Base-by-base conservation (phyloP, 2,888 invertebrate genomes). In the Chirona hameri region DNA sequence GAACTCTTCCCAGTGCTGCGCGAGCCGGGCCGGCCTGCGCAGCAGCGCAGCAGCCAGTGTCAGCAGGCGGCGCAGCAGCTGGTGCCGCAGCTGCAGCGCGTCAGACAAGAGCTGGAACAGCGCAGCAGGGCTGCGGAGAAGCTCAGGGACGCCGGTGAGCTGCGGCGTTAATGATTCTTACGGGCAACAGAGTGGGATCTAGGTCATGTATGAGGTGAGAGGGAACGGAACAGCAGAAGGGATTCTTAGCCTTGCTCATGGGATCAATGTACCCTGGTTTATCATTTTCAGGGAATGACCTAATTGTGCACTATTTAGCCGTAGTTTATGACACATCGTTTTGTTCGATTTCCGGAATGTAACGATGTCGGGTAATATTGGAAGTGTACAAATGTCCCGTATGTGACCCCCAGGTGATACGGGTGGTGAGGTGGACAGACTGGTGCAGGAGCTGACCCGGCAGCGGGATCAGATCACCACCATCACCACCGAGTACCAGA, bases 401-500 rank as follows among this genome's bases (percentile, higher is more conserved):
- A 48, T 48, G 48, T 48, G n/a, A n/a, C 21, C 21, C 15, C 31
- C 39, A 21, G 76, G 21, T 7, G 76, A 76, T 21, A 76, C 39
- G 21, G 21, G 7, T 4, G 76, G 76, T 21, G 76, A 76, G 39
- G 39, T 39, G 0, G 76, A 39, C 39, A 4, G 29, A 21, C 21
- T 39, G 76, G 5, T 39, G 21, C 39, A 90, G 82, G 92, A 92
- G 88, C 88, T 95, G 81, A 89, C 91, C 83, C 91, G 92, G 85
- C 90, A 93, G 82, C 91, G 92, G 86, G 91, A 91, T 83, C 91
- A 92, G 85, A 88, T 94, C 83, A 91, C 92, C 85, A 90, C 91
- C 83, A 91, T 93, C 83, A 90, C 92, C 69, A 91, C 91, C 29
- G 92, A 94, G 86, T 95, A 94, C 86, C 92, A 92, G 86, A 90